Evolutionary conservation across 2,888 invertebrate genomes (phyloP).

Genomic region (Catotricha subobsoleta): DNA sequence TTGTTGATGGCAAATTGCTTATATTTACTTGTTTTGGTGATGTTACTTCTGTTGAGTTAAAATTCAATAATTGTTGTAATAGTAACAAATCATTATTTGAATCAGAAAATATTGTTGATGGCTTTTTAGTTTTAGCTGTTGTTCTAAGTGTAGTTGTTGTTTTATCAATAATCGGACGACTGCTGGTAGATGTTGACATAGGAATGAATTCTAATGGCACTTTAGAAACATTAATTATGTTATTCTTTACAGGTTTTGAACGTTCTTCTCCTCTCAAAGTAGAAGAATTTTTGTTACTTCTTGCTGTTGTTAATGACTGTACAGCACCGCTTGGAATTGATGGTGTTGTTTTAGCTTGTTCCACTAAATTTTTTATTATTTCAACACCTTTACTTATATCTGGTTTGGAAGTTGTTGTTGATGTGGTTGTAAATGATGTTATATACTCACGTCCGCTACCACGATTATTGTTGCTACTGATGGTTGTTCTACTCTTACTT

Average conservation of each 20-base stretch:
- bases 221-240: background rate
- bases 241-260: no score
- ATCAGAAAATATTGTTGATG: constrained; percentile 6
- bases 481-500: no score
- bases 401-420: constrained; percentile 1
- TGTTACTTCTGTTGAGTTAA: constrained; percentile 8
- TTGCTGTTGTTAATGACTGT: constrained; percentile 19
- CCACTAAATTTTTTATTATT: constrained; percentile 13
- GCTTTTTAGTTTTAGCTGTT: background rate
- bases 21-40: constrained; percentile 10
- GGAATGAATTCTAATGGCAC: constrained; percentile 22
- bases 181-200: constrained; percentile 21
- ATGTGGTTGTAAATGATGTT: constrained; percentile 4
- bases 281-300: constrained; percentile 11
- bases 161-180: constrained; percentile 7
- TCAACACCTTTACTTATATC: constrained; percentile 14
- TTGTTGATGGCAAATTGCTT: constrained; percentile 11
- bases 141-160: constrained; percentile 9
- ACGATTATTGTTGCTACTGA: background rate
- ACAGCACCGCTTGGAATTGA: constrained; percentile 25
- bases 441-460: background rate
- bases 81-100: no score
- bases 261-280: background rate
- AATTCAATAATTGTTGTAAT: constrained; percentile 4
- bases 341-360: constrained; percentile 10